Percentiles rank a stretch among this genome's conserved stretches.
phyloP scores from a whole-genome alignment of 2,888 invertebrate genomes.

The Strigamia crassipes region DNA sequence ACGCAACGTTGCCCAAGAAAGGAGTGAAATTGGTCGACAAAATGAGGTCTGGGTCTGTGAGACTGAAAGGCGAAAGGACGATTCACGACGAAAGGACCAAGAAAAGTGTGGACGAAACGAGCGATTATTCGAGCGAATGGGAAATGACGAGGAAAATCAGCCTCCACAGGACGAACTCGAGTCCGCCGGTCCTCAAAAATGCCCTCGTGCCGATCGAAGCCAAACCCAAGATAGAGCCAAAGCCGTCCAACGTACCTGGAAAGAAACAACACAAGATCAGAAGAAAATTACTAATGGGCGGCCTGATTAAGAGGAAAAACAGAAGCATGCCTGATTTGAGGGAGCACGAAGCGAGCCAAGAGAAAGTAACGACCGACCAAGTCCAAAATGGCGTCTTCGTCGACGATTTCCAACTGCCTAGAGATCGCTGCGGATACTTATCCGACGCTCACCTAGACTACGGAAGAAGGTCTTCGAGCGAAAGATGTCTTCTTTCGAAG shows the following conservation, averaged over 20 bases:
- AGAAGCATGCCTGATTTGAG: slow-evolving; percentile 89
- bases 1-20: slow-evolving; percentile 87
- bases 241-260: slow-evolving; percentile 60
- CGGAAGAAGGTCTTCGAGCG: slow-evolving; percentile 75
- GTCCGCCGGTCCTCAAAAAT: slow-evolving; percentile 39
- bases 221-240: slow-evolving; percentile 47
- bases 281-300: slow-evolving; percentile 85
- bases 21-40: slow-evolving; percentile 58
- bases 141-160: slow-evolving; percentile 48
- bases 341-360: slow-evolving; percentile 67
- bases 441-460: slow-evolving; percentile 87
- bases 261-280: slow-evolving; percentile 91
- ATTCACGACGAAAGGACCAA: slow-evolving; percentile 61
- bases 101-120: slow-evolving; percentile 50
- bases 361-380: slow-evolving; percentile 4
- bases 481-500: slow-evolving; percentile 86
- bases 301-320: slow-evolving; percentile 83
- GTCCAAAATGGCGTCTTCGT: slow-evolving; percentile 54
- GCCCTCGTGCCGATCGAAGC: neutral
- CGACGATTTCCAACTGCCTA: neutral
- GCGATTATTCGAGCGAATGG: slow-evolving; percentile 54
- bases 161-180: slow-evolving; percentile 49
- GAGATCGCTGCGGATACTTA: slow-evolving; percentile 73
- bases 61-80: slow-evolving; percentile 51
- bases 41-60: slow-evolving; percentile 48